phyloP scores from a whole-genome alignment of 2,113 vertebrate species.

The Petrocephalus zakoni region DNA sequence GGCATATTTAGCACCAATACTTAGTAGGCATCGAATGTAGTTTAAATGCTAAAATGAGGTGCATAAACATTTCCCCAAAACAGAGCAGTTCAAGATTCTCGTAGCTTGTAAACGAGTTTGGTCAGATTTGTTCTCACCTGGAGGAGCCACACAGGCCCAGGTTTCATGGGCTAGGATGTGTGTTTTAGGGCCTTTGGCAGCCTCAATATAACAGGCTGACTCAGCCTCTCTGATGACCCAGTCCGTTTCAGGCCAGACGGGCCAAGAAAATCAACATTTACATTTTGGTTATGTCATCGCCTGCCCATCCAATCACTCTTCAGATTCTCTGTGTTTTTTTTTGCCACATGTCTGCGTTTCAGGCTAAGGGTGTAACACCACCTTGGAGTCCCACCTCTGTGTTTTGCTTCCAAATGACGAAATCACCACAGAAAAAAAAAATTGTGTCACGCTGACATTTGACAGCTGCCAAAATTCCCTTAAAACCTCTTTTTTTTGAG shows the following conservation, averaged over 20 bases:
- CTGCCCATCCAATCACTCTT: neutral
- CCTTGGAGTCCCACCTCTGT: neutral
- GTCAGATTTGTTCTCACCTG: neutral
- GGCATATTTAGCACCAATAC: neutral
- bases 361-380: neutral
- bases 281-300: slow-evolving; percentile 50
- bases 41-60: neutral
- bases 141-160: neutral
- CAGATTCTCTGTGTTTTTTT: neutral
- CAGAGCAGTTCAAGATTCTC: neutral
- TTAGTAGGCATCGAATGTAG: neutral
- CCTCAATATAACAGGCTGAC: slow-evolving; percentile 37
- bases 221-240: slow-evolving; percentile 40
- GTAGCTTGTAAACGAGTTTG: neutral
- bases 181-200: slow-evolving; percentile 27
- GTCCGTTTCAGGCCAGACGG: slow-evolving; percentile 39
- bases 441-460: neutral
- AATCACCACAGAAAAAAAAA: neutral
- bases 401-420: neutral
- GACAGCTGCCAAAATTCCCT: neutral
- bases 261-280: slow-evolving; percentile 40
- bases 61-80: neutral
- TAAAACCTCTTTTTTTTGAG: neutral
- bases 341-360: neutral
- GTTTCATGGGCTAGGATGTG: neutral